Percentiles rank a stretch among this genome's conserved stretches.
These are phyloP conservation scores for Gallinago undulata DNA, from an alignment of 2,113 vertebrate genomes.

Conservation along the genomic window DNA sequence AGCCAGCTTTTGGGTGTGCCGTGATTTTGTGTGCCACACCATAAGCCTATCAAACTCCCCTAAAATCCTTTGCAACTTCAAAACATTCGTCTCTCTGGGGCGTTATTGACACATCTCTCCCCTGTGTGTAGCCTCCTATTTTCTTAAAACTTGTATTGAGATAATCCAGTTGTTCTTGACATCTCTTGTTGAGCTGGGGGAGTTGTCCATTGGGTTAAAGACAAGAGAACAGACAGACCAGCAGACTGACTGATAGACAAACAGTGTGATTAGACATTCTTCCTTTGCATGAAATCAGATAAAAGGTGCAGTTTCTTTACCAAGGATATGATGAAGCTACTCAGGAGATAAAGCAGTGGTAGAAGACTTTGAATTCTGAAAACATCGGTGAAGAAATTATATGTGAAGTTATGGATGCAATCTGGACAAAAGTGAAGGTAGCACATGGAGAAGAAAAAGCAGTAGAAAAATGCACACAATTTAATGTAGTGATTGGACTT, in stretches of 20 bases:
- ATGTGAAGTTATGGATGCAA: background rate
- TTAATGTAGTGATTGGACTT: background rate
- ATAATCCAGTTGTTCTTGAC: fast-evolving
- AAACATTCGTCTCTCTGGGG: background rate
- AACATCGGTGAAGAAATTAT: background rate
- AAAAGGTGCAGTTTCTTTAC: background rate
- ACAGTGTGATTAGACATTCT: background rate
- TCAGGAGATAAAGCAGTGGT: background rate
- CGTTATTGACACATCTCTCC: background rate
- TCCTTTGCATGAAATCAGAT: background rate
- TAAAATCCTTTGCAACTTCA: background rate
- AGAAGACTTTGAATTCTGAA: background rate
- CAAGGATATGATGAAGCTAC: background rate
- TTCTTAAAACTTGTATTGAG: background rate
- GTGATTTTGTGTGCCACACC: background rate
- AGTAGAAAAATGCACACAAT: background rate
- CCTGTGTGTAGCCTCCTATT: background rate
- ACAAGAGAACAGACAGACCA: background rate
- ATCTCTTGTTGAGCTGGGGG: background rate
- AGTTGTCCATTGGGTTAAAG: background rate
- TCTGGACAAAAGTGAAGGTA: background rate
- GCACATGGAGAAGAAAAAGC: background rate
- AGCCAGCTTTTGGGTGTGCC: background rate
- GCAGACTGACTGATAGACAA: background rate
- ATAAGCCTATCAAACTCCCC: background rate